Evolutionary conservation across 2,888 invertebrate species (phyloP), one percentile per base, ranked within the genome.

Genomic region (Papilio elwesi): DNA sequence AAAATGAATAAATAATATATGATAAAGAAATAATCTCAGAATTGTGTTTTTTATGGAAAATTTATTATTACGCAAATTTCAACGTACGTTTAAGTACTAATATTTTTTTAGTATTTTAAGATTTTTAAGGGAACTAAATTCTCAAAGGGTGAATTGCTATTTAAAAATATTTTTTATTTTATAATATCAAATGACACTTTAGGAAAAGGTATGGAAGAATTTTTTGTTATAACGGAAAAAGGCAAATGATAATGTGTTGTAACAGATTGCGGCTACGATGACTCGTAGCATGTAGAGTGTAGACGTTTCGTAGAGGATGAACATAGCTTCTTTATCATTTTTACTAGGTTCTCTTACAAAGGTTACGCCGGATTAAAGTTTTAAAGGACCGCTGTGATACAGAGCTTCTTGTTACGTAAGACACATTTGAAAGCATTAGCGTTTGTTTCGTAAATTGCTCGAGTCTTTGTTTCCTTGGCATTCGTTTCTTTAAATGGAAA

Each of bases 271-370:
- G 70, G 74, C 78, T 81, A 80, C 83, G 81, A 69, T 73, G 55
- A 78, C 78, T 78, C 83, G 85, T 84, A 84, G 82, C 81, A 4
- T 26, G 26, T 26, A 26, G 26, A 26, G 67, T 80, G 83, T 82
- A 84, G 82, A 71, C 76, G 71, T 75, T 70, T 64, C 81, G 81
- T 83, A 81, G 78, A 76, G 77, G 78, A 77, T 75, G 81, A 82
- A 82, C 83, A 83, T 81, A 82, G 78, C 76, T 75, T 76, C 75
- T 79, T 26, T 4, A 78, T 80, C 71, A 81, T 81, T 81, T 83
- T 82, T 78, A 77, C 78, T 77, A 75, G 78, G 78, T 26, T 26
- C 76, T 78, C 68, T 52, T 67, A 62, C 63, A 53, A 59, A 55
- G 48, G 67, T 66, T 63, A 48, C 47, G 26, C 26, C 59, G 74